These are phyloP conservation scores for Drosophila peninsularis DNA, from an alignment of 2,888 invertebrate species.

Conservation along the genomic window DNA sequence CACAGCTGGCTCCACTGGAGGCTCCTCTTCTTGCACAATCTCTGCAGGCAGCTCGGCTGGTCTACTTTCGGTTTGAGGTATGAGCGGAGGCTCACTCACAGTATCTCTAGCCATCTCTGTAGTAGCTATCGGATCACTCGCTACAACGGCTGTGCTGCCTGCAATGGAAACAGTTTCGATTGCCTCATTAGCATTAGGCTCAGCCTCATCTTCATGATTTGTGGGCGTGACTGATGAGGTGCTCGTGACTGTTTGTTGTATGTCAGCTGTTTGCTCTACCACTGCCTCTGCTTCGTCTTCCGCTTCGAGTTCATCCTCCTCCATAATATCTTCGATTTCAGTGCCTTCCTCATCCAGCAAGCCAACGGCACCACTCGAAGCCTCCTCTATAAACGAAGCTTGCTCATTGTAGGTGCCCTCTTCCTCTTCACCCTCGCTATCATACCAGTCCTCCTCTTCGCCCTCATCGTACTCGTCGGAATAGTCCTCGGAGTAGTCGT, in stretches of 20 bases:
- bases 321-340: conserved; percentile 69
- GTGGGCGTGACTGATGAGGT: conserved; percentile 59
- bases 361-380: conserved; percentile 56
- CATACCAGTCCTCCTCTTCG: conserved; percentile 78
- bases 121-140: background rate
- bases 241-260: conserved; percentile 50
- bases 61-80: conserved; percentile 36
- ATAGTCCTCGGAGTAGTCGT: conserved; percentile 85
- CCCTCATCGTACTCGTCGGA: conserved; percentile 85
- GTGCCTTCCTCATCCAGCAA: conserved; percentile 59
- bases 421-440: conserved; percentile 77
- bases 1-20: background rate
- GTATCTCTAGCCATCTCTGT: background rate
- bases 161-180: conserved; percentile 51
- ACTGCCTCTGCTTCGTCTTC: conserved; percentile 23
- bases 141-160: conserved; percentile 28
- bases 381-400: conserved; percentile 78
- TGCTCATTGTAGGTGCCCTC: conserved; percentile 75
- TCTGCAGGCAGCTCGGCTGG: conserved; percentile 36
- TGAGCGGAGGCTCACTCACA: background rate
- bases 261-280: conserved; percentile 4
- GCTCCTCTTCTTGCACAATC: conserved; percentile 4
- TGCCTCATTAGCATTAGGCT: conserved; percentile 2
- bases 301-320: conserved; percentile 56
- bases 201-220: conserved; percentile 44